Conservation (phyloP, 2,888 invertebrate genomes). For the Reticulitermes lucifugus region DNA sequence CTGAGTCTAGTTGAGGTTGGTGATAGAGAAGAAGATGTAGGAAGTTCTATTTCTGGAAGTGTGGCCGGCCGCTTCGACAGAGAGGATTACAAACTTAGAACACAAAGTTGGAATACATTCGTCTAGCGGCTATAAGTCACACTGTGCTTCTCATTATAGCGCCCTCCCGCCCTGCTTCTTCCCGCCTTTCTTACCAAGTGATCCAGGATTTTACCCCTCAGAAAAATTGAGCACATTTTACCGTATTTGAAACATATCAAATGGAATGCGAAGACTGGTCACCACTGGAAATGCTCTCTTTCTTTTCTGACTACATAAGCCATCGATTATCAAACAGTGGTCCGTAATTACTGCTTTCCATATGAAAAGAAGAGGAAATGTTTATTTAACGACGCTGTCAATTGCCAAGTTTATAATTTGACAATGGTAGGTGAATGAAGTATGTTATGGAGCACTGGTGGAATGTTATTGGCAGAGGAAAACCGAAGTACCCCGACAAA, state of each 20-base stretch:
- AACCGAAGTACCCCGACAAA: too few relatives aligned
- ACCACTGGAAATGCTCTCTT: neutral
- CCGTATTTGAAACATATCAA: neutral
- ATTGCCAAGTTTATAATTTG: too few relatives aligned
- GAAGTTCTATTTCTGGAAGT: neutral
- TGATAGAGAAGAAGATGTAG: neutral
- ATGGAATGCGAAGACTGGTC: neutral
- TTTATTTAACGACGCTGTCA: too few relatives aligned
- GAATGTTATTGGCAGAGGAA: too few relatives aligned
- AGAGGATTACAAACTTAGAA: slow-evolving; percentile 6
- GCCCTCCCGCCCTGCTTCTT: neutral
- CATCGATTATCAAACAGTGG: too few relatives aligned
- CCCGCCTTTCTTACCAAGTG: neutral
- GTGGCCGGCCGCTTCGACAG: slow-evolving; percentile 4
- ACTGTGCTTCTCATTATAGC: neutral
- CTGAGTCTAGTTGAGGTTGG: neutral
- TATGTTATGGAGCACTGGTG: too few relatives aligned
- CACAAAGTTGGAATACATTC: neutral
- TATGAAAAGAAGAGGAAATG: too few relatives aligned
- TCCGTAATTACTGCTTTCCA: too few relatives aligned
- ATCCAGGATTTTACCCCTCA: neutral
- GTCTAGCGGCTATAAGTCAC: neutral
- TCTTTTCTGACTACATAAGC: neutral
- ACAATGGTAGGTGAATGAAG: too few relatives aligned
- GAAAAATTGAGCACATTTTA: neutral